These are phyloP conservation scores for Equus quagga DNA, from an alignment of 2,113 vertebrate species.

Conservation along the genomic window DNA sequence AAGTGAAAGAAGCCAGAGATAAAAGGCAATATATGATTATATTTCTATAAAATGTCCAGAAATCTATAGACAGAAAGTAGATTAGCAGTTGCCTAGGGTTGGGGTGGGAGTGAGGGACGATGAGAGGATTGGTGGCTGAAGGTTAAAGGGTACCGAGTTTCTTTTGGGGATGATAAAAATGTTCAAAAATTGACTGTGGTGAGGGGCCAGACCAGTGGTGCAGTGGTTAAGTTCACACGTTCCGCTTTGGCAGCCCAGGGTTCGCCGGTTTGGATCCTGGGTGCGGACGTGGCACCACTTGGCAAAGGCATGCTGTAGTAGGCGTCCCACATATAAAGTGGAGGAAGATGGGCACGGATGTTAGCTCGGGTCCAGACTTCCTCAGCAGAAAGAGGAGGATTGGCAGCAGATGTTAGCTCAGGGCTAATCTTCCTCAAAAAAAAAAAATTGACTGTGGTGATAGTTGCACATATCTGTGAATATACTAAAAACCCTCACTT, in stretches of 20 bases:
- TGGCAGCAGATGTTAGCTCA: no score
- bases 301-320: no score
- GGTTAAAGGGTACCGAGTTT: background rate
- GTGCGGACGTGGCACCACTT: no score
- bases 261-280: no score
- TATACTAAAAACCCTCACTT: background rate
- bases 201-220: no score
- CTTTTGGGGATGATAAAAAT: background rate
- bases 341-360: no score
- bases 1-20: background rate
- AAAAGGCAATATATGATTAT: background rate
- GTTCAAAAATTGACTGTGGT: background rate
- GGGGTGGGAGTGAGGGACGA: background rate
- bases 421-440: no score
- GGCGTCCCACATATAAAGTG: no score
- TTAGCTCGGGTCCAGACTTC: no score
- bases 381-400: no score
- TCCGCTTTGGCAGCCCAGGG: no score
- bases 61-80: background rate
- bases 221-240: no score
- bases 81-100: background rate
- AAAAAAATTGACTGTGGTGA: background rate
- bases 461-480: background rate
- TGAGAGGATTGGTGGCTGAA: background rate
- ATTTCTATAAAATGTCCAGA: background rate